Evolutionary conservation across 2,888 invertebrate species (phyloP).

Genomic region (Eupithecia dodoneata): DNA sequence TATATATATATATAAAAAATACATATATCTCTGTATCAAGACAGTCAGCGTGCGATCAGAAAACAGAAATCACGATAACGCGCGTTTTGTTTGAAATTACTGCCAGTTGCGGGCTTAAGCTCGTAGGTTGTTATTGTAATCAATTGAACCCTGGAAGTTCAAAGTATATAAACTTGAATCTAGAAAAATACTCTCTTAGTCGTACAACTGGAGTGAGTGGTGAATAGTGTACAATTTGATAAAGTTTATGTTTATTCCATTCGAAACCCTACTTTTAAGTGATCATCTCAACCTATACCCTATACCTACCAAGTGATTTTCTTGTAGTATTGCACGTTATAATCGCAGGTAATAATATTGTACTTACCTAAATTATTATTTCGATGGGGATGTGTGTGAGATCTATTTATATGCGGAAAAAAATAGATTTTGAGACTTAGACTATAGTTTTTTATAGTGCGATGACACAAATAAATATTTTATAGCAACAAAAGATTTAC

Average conservation of each 20-base stretch:
- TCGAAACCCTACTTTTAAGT: not conserved
- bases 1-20: too few species aligned
- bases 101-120: not conserved
- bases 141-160: conserved; percentile 14
- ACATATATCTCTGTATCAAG: not conserved
- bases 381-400: not conserved
- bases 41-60: not conserved
- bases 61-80: not conserved
- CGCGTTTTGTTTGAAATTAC: not conserved
- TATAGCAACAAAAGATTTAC: not conserved
- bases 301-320: not conserved
- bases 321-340: not conserved
- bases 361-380: not conserved
- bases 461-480: conserved; percentile 14
- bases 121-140: not conserved
- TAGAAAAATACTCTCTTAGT: conserved; percentile 20
- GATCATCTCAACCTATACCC: not conserved
- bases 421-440: not conserved
- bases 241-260: not conserved
- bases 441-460: conserved; percentile 18
- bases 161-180: conserved; percentile 17
- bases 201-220: not conserved
- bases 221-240: not conserved
- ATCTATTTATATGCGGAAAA: not conserved
- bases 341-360: not conserved